Evolutionary conservation across 2,113 vertebrate species (phyloP), one percentile per base, ranked within the genome.

Genomic region (Sander lucioperca): DNA sequence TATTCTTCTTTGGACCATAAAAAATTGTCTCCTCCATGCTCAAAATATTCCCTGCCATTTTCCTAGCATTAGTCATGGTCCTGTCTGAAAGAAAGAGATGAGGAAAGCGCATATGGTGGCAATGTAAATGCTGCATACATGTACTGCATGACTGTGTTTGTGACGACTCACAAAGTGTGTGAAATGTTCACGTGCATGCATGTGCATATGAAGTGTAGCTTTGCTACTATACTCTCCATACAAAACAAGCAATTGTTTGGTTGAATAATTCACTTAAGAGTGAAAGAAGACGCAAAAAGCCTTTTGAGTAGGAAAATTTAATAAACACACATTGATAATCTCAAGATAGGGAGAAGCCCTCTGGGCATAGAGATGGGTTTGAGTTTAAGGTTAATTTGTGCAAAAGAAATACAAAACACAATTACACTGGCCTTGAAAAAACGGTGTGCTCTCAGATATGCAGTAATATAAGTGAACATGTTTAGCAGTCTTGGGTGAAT

Each of bases 371-470:
- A 86, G 65, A 89, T 81, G 61, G 67, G 78, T 76, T 86, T 80
- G 86, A 90, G 90, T 92, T 88, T 89, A 89, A 90, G 79, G 80
- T 85, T 86, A 84, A 90, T 89, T 89, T 88, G 64, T 74, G 80
- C 64, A 77, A 81, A 86, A 82, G 65, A 69, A 90, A 87, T 74
- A 81, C 23, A 89, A 85, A 91, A 87, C 23, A 79, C 62, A 85
- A 86, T 82, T 72, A 79, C 61, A 18, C 45, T 73, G 64, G 80
- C 79, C 81, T 88, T 85, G 82, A 73, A 81, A 76, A 75, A 79
- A 77, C 0, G 1, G 19, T 64, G 30, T 73, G 75, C 33, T 65
- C 36, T 86, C 58, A 83, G 76, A 84, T 77, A 69, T 71, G 67
- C 63, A 39, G 43, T 66, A 84, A 88, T 74, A 48, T 62, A 54